Evolutionary conservation across 2,888 invertebrate species (phyloP), one percentile per base, ranked within the genome.

Genomic region (Hyposoter dolosus): DNA sequence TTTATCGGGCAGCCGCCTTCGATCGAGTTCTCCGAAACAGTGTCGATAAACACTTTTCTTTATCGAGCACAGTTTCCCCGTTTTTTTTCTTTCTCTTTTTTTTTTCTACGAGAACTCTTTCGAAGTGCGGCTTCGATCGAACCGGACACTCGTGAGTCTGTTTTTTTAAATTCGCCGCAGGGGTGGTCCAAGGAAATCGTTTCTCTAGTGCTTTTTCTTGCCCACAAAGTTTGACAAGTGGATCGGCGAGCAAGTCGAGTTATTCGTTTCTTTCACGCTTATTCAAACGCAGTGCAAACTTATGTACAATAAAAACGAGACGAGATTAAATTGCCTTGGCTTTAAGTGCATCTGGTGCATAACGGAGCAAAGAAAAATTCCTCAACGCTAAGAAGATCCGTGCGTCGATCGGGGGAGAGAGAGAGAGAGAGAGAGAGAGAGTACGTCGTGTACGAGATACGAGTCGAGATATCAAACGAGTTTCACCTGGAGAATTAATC

Each of bases 61-160:
- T 35, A 65, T 76, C 32, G 43, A 56, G 9, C 35, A 76, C 23
- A 12, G 5, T 45, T 56, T 63, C 19, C 17, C 40, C 56, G n/a
- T 47, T 43, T 17, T 19, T 40, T 19, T 56, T 60, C n/a, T 47
- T 43, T 17, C 15, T 35, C 9, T 9, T 17, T 71, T 53, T 72
- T 76, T 81, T 77, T 56, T 17, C 71, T 60, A 76, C 68, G 40
- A 12, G 47, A 75, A 84, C 88, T 89, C 89, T 86, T 88, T 90
- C 82, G 90, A 93, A 93, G 90, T 89, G 90, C 91, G 93, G 92
- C 91, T 88, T 45, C 76, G 82, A 85, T 92, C 88, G 88, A 90
- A 93, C 90, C 89, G 91, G 91, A 91, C 90, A 93, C 89, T 83
- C 86, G 79, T 85, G 84, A 88, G 17, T 68, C 77, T 60, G 77